Base-by-base conservation (phyloP, 2,888 invertebrate genomes). In the Stenchaetothrips biformis region DNA sequence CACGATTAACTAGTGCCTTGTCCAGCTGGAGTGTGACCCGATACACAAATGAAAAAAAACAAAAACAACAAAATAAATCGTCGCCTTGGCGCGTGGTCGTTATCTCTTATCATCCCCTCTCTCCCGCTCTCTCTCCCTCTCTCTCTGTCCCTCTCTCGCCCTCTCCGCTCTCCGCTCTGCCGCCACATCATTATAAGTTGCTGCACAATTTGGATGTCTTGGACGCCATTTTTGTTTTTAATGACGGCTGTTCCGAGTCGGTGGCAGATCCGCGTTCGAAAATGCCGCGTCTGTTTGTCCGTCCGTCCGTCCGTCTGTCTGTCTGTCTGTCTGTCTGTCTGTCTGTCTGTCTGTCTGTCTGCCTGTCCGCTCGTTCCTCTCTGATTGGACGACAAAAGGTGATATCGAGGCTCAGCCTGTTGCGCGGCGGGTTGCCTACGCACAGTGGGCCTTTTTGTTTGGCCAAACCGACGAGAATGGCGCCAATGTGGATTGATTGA, bases 141-240 rank as follows among this genome's bases (percentile, higher is more conserved):
- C 67, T 0, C 67, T 21, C 67, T n/a, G n/a, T 21, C 67, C 67
- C 25, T 53, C 53, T 18, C 9, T 9, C 67, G n/a, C 67, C 21
- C 67, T 21, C 67, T 25, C 67, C 25, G 8, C 67, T 4, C 67
- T 21, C 67, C 25, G 21, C 67, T 21, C 67, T 53, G 11, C 67
- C 67, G 67, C 67, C 67, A 25, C 67, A 74, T 74, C 67, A 74
- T 74, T 74, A 74, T 74, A 74, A 74, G 67, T 74, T 74, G 67
- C 67, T 74, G 67, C 67, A 74, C 67, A 74, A 74, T 74, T 74
- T 74, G 67, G 67, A 74, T 74, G 67, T 74, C 67, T 74, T 74
- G 67, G 67, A 74, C 67, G 67, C 67, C 67, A 74, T 74, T 74
- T 74, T 74, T 74, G 67, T 74, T 74, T 74, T 74, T 74, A 74